Conservation (phyloP, 23 tunicate genomes). For the Styela plicata region DNA sequence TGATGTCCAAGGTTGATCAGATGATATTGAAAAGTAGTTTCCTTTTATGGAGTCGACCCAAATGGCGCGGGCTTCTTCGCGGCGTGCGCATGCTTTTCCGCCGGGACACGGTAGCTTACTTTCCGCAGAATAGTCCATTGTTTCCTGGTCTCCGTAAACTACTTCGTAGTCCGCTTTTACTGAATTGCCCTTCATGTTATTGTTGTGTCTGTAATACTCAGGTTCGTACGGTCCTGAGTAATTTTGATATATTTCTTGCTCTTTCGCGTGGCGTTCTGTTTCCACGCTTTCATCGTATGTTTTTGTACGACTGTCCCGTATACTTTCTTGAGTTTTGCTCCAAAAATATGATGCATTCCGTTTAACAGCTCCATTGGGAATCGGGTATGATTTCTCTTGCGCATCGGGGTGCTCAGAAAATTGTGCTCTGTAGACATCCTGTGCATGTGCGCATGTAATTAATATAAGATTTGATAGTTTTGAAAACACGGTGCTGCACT, state of each 20-base stretch:
- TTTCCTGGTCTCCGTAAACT: neutral
- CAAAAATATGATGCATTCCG: neutral
- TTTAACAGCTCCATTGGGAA: neutral
- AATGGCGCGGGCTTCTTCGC: constrained; percentile 18
- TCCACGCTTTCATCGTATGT: neutral
- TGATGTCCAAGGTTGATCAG: too few relatives aligned
- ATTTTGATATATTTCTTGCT: neutral
- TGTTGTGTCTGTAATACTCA: neutral
- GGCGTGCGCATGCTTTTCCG: constrained; percentile 28
- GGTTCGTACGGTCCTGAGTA: neutral
- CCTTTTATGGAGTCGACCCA: constrained; percentile 31
- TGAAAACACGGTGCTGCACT: neutral
- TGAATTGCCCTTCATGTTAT: neutral
- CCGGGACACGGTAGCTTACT: constrained; percentile 25
- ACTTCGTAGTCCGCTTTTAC: neutral
- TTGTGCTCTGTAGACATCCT: neutral
- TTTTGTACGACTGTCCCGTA: neutral
- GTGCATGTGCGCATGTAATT: neutral
- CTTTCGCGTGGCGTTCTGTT: neutral
- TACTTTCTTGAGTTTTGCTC: neutral
- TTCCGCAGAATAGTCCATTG: neutral
- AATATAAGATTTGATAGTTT: neutral
- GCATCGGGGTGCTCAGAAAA: neutral
- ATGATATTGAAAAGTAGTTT: too few relatives aligned
- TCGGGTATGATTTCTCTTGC: neutral